Base-by-base conservation (phyloP, 2,888 invertebrate species). In the Phyllotreta striolata region DNA sequence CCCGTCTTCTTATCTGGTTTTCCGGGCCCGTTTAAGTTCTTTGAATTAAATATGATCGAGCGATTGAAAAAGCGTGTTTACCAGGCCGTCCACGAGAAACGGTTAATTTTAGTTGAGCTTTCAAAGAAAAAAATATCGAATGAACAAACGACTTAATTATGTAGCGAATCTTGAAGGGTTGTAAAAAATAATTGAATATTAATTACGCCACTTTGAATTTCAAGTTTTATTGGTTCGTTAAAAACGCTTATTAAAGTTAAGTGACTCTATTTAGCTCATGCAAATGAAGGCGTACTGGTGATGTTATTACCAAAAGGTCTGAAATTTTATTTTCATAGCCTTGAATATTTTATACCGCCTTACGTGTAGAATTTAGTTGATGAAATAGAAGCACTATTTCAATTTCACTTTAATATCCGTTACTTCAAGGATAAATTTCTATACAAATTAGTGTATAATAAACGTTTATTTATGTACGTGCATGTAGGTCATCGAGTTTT, bases 1-100 rank as follows among this genome's bases (percentile, higher is more conserved):
- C 14, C 34, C 34, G 13, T 7, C 7, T 47, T n/a, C 47, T 47
- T 47, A 47, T 47, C 47, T 47, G 47, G 47, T 47, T 24, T 47
- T 7, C 8, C n/a, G n/a, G n/a, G n/a, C n/a, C 9, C 47, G 14
- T 47, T 47, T 47, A 47, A 47, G 47, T 47, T 14, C 47, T 47
- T 47, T 47, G 47, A 47, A 47, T 47, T 34, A 47, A 47, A 47
- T 47, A 47, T 47, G 44, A 13, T 47, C 14, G 47, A 47, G 24
- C 47, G n/a, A 47, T 47, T 24, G 47, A 47, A 47, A 47, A 47
- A 47, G 14, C 14, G 47, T 47, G 47, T 24, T 47, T 24, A 13
- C 47, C 12, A 44, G 6, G 12, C 9, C 47, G 8, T 6, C 47
- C 8, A 47, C 7, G 44, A 44, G 14, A 44, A 44, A 44, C 1